Evolutionary conservation across 2,113 vertebrate genomes (phyloP).

Genomic region (Probosciger aterrimus): DNA sequence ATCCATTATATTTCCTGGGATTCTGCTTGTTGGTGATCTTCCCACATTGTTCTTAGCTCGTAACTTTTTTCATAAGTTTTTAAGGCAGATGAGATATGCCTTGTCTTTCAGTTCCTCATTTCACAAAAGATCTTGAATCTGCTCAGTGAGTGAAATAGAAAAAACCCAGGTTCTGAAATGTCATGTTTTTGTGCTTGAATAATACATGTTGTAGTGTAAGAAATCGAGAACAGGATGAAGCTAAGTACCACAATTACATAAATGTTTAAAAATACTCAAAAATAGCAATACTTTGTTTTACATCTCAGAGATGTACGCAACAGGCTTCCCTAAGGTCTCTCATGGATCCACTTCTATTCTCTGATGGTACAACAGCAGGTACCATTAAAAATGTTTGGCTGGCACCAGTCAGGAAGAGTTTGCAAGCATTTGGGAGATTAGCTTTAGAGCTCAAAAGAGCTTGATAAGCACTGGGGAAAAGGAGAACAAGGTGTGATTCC

Average conservation of each 20-base stretch:
- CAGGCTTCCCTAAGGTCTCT: neutral
- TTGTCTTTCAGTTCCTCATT: neutral
- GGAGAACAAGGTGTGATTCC: neutral
- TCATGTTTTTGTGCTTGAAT: neutral
- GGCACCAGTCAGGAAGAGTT: neutral
- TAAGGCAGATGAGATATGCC: neutral
- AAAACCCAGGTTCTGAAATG: fast-evolving
- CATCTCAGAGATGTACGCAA: fast-evolving
- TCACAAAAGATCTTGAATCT: neutral
- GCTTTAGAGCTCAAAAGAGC: neutral
- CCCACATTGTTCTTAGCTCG: neutral
- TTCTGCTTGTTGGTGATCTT: neutral
- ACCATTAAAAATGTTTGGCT: neutral
- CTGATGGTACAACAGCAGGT: neutral
- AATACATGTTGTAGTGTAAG: neutral
- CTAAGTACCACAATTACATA: neutral
- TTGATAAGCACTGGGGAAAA: neutral
- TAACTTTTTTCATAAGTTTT: neutral
- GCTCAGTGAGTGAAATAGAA: neutral
- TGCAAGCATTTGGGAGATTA: neutral
- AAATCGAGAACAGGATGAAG: neutral
- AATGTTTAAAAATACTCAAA: neutral
- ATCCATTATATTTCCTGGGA: neutral
- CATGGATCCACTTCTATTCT: neutral
- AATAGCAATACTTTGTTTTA: neutral